Base-by-base conservation (phyloP, 2,797 vertebrate genomes). In the Mus minutoides region DNA sequence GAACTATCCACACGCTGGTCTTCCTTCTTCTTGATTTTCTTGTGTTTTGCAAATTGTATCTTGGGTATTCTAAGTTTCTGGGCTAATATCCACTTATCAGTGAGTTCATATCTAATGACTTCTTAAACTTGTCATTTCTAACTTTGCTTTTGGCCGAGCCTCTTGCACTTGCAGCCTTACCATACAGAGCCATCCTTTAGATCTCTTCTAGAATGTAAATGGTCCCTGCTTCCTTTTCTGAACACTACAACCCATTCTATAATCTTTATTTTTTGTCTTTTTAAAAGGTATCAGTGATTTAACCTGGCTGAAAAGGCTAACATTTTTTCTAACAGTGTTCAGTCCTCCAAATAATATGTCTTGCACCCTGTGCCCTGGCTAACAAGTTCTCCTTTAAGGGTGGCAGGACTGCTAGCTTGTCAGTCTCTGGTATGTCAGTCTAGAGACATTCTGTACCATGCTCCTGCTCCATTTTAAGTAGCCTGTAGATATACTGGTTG, bases 181-280 rank as follows among this genome's bases (percentile, higher is more conserved):
- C 14, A 58, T 13, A 3, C 3, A 54, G 1, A 86, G 34, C 14
- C 69, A 73, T 40, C 4, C 4, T 49, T 12, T 5, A 11, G 54
- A 40, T 49, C 4, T 2, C 71, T 71, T 77, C 43, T 60, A 82
- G 58, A 95, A 77, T 10, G 31, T 52, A 83, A 62, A 60, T 56
- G 43, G 2, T 4, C 6, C 1, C 26, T 40, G 31, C 34, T 83
- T 92, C 34, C 24, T 67, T 91, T 89, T 49, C 34, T 88, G 40
- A 79, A 2, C 14, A 22, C 26, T 49, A 21, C 31, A 24, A 4
- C 10, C 17, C 31, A 6, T 0, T 75, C 24, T 29, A 54, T 16
- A 79, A 69, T 88, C 71, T 43, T 89, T 58, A 26, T 40, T 77
- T 94, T 94, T 82, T 78, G 17, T 64, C 19, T 46, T 79, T 58